Percentiles rank a stretch among this genome's conserved stretches.
Conservation (phyloP, 2,797 vertebrate genomes). For the Neomorphus geoffroyi region DNA sequence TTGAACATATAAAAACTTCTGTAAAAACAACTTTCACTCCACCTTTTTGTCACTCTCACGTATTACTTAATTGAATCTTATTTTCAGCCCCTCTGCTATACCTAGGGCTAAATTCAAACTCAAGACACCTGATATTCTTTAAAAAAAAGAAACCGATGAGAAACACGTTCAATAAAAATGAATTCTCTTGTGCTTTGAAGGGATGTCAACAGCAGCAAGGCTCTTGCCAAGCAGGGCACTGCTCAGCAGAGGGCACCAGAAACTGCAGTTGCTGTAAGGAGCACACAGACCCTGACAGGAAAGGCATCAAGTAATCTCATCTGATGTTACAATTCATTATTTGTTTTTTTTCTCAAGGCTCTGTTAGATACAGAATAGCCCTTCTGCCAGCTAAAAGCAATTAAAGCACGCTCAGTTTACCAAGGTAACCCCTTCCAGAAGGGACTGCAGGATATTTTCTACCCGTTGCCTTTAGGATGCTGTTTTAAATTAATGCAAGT, state of each 20-base stretch:
- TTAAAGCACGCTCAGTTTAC: background rate
- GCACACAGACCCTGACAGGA: background rate
- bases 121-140: background rate
- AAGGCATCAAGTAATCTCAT: background rate
- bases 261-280: background rate
- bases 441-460: no score
- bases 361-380: no score
- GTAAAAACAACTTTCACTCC: background rate
- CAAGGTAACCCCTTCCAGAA: background rate
- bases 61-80: background rate
- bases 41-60: accelerated
- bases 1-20: background rate
- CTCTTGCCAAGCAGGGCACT: background rate
- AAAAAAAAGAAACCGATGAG: background rate
- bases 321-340: background rate
- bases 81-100: background rate
- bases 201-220: background rate
- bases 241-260: background rate
- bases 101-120: background rate
- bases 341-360: background rate
- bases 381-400: background rate
- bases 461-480: no score
- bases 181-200: accelerated
- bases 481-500: background rate
- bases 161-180: no score